Evolutionary conservation across 2,797 vertebrate genomes (phyloP).

Genomic region (Remorina albescens): DNA sequence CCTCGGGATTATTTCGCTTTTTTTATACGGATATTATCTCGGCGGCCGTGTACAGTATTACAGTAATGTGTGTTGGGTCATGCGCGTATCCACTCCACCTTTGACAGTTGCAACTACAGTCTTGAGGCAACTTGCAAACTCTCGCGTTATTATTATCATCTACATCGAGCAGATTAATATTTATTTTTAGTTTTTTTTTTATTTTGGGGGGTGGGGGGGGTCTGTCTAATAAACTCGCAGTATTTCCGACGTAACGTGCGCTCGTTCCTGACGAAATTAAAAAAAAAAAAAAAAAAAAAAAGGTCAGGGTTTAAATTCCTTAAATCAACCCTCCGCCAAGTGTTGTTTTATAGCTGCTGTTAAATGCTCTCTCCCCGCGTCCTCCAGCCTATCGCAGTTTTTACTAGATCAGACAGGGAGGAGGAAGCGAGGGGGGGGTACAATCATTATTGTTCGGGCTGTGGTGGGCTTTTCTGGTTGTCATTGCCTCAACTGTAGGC

Average conservation of each 20-base stretch:
- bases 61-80: slow-evolving; percentile 85
- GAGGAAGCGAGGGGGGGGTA: too few species aligned
- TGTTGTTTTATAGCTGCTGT: slow-evolving; percentile 57
- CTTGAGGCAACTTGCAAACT: slow-evolving; percentile 87
- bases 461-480: slow-evolving; percentile 29
- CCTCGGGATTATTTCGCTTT: slow-evolving; percentile 84
- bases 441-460: slow-evolving; percentile 20
- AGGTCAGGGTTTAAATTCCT: slow-evolving; percentile 77
- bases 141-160: slow-evolving; percentile 88
- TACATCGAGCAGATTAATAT: slow-evolving; percentile 74
- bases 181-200: too few species aligned
- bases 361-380: slow-evolving; percentile 46
- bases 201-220: too few species aligned
- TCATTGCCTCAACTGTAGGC: slow-evolving; percentile 41
- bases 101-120: slow-evolving; percentile 89
- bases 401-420: background rate
- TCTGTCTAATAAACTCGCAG: slow-evolving; percentile 74
- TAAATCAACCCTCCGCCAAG: slow-evolving; percentile 67
- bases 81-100: slow-evolving; percentile 87
- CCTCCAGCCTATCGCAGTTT: slow-evolving; percentile 12
- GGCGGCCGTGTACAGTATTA: slow-evolving; percentile 85
- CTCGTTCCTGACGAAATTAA: slow-evolving; percentile 80
- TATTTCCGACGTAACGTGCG: slow-evolving; percentile 84
- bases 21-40: slow-evolving; percentile 84
- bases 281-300: too few species aligned